Base-by-base conservation (phyloP, 2,113 vertebrate species). In the Notarius lentiginosus region DNA sequence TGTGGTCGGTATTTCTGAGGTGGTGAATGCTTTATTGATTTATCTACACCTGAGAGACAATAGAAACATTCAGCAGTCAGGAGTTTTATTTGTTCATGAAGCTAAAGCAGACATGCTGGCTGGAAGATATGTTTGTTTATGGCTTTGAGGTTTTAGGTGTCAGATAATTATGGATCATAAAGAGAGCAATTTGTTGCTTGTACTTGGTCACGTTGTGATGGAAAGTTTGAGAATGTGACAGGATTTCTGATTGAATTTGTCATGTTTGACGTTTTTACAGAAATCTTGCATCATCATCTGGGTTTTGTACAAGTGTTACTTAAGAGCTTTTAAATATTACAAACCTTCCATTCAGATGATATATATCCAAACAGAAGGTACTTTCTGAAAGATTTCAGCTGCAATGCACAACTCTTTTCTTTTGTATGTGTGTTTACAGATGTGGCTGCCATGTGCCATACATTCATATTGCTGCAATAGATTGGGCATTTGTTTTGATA, bases 11-110 rank as follows among this genome's bases (percentile, higher is more conserved):
- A 87, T 90, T 84, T 88, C 55, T 76, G 83, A 79, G 84, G 61
- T 88, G 84, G 15, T 47, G 20, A 90, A 88, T 88, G 87, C 85
- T 56, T 81, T 72, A 90, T 90, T 70, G 89, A 90, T 90, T 84
- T 7, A 61, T 89, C 86, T 89, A 58, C 51, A 86, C 56, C 72
- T 34, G 27, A 53, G 22, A 24, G 24, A 51, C 87, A 89, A 82
- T 34, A 22, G 76, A 79, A 60, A 47, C 6, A 20, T 88, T 87
- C 60, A 83, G 58, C 58, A 65, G 70, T 53, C 70, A 53, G 79
- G 68, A 83, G 70, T 18, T 75, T 83, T 83, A 83, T 87, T 87
- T 87, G 70, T 87, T 87, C 80, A 56, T 76, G 86, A 87, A 66
- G 70, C 60, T 61, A 58, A 30, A 83, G 86, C 58, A 87, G 72